Base-by-base conservation (phyloP, 2,797 vertebrate genomes). In the Malurus splendens region DNA sequence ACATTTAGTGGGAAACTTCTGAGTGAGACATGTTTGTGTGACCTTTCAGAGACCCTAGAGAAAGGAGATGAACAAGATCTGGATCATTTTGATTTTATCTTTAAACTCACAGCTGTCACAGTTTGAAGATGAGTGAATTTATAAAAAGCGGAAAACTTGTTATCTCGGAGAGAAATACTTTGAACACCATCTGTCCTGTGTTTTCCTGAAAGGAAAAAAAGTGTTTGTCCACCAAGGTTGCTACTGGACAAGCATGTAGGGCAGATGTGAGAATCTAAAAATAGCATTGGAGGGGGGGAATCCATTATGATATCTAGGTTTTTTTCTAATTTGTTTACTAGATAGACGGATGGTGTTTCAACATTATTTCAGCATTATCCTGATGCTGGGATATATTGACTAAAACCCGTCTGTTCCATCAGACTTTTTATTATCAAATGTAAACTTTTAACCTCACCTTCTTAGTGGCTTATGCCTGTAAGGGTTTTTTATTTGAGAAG, bases 51-150 rank as follows among this genome's bases (percentile, higher is more conserved):
- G 75, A 91, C 88, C 88, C 61, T 61, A 85, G 61, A 91, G 84
- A 91, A 85, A 89, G 86, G 85, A 84, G 90, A 93, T 75, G 93
- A 93, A 68, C 81, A 91, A 72, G 88, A 90, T 94, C 88, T 92
- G 83, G 84, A 91, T 92, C 28, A 75, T 80, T 94, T 84, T 2
- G 55, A 42, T 92, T 93, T 94, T 93, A 82, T 91, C 87, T 94
- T 92, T 92, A 94, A 88, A 82, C 44, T 93, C 84, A 68, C 78
- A 94, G 91, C 81, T 95, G 88, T 94, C 91, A 89, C 79, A 64
- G 59, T 92, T 89, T 93, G 82, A 91, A 94, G 76, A 90, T 89
- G 92, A 92, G 66, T 86, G 84, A 95, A 92, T 93, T 90, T 91
- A 90, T 91, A 91, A 90, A 93, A 94, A 91, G 82, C 12, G 1